Evolutionary conservation across 2,797 vertebrate genomes (phyloP).

Genomic region (Hephaestus fuliginosus): DNA sequence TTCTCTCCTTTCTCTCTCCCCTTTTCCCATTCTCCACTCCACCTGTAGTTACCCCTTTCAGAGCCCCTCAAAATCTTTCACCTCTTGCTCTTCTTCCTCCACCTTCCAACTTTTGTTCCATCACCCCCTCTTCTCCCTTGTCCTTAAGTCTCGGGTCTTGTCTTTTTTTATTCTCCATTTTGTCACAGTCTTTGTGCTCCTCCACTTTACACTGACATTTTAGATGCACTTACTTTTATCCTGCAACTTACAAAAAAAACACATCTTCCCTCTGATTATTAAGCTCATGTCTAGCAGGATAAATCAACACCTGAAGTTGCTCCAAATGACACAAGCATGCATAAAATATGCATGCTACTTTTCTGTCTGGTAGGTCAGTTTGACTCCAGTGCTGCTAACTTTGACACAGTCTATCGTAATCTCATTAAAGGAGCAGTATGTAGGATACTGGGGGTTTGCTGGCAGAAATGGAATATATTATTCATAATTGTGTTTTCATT

Average conservation of each 20-base stretch:
- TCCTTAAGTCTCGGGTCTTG: background rate
- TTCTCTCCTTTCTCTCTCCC: too few relatives aligned
- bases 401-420: background rate
- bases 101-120: background rate
- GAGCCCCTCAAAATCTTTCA: background rate
- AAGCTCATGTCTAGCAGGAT: conserved; percentile 5
- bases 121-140: background rate
- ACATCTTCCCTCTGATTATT: background rate
- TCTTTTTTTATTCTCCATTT: background rate
- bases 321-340: background rate
- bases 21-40: background rate
- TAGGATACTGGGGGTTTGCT: too few relatives aligned
- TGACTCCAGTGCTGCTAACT: background rate
- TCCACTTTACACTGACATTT: conserved; percentile 32
- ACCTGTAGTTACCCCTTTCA: background rate
- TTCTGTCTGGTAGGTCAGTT: background rate
- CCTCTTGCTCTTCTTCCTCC: background rate
- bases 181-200: background rate
- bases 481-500: too few relatives aligned
- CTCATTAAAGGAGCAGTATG: background rate
- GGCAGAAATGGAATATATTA: too few relatives aligned
- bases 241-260: background rate
- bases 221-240: conserved; percentile 12
- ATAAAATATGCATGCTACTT: background rate
- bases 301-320: background rate